These are phyloP conservation scores for Lates japonicus DNA, from an alignment of 2,797 vertebrate genomes.

Conservation along the genomic window DNA sequence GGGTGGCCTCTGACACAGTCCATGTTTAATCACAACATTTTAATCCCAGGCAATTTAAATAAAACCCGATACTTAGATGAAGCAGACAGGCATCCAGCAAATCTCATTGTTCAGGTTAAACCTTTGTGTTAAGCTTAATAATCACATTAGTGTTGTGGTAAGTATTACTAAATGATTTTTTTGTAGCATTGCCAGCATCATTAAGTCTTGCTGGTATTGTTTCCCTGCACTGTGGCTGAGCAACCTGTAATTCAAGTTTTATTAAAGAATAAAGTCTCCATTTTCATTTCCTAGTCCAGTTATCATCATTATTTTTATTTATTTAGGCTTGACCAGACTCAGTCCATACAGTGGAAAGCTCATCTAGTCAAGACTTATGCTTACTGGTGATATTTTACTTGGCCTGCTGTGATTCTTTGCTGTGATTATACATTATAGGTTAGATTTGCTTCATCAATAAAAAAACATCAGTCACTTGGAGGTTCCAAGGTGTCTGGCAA, in stretches of 20 bases:
- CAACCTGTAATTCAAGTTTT: background rate
- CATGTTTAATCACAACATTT: slow-evolving; percentile 49
- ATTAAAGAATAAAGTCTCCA: background rate
- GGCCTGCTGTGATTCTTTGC: background rate
- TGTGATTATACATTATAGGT: slow-evolving; percentile 24
- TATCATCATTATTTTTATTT: background rate
- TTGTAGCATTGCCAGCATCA: slow-evolving; percentile 4
- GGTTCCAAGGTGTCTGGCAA: slow-evolving; percentile 16
- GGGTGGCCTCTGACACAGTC: slow-evolving; percentile 48
- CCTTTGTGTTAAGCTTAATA: slow-evolving; percentile 38
- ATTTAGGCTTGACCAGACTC: slow-evolving; percentile 32
- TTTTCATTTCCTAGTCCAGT: slow-evolving; percentile 3
- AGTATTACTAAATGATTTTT: slow-evolving; percentile 21
- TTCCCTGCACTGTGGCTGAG: background rate
- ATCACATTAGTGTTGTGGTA: slow-evolving; percentile 38
- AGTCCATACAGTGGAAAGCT: slow-evolving; percentile 24
- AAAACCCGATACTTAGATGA: slow-evolving; percentile 22
- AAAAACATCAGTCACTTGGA: slow-evolving; percentile 28
- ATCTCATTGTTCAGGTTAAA: slow-evolving; percentile 46
- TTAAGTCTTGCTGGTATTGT: background rate
- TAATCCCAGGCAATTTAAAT: slow-evolving; percentile 55
- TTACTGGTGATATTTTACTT: slow-evolving; percentile 36
- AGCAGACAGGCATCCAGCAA: slow-evolving; percentile 41
- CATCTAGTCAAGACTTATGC: slow-evolving; percentile 30
- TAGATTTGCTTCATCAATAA: slow-evolving; percentile 23